Evolutionary conservation across 23 tunicate genomes (phyloP), one percentile per base, ranked within the genome.

Genomic region (Oikopleura vanhoeffeni): DNA sequence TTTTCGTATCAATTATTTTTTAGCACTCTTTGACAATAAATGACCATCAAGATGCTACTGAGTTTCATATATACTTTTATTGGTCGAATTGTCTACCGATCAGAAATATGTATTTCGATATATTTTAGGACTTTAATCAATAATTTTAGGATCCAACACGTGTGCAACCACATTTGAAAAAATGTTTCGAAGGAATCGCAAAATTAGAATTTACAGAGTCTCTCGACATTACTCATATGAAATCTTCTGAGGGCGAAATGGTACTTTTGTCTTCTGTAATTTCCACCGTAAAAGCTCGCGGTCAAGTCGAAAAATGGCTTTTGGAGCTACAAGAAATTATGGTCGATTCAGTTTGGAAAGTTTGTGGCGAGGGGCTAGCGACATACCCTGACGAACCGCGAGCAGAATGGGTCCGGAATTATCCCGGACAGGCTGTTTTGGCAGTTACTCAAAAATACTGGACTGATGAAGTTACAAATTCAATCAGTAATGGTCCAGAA

Each of bases 371-470:
- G 30, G 90, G 94, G 32, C 41, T 93, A 41, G 98, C 88, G 41
- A 93, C 98, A 32, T 93, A 86, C 85, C 86, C 86, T 83, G 91
- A 88, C 28, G 94, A 89, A 84, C 89, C 98, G 1, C 76, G 98
- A 76, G 88, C 94, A 3, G 89, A 90, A 30, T 93, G 98, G 98
- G 98, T 93, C 64, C 88, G 86, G 71, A 86, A 92, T 41, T 93
- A 93, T 91, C 98, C 98, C 0, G 98, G 98, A 75, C 98, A 93
- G 85, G 98, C 98, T 76, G 94, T 93, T n/a, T 89, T 93, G 76
- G 90, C 94, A 64, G 91, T 93, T 41, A 88, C 91, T 41, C 94
- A 90, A 83, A 93, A 93, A 67, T 93, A 93, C 88, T 93, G 98
- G 98, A 93, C 98, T 1, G 98, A 93, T 76, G 33, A 49, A 32